Evolutionary conservation across 2,888 invertebrate species (phyloP).

Genomic region (Pyrrhia umbra): DNA sequence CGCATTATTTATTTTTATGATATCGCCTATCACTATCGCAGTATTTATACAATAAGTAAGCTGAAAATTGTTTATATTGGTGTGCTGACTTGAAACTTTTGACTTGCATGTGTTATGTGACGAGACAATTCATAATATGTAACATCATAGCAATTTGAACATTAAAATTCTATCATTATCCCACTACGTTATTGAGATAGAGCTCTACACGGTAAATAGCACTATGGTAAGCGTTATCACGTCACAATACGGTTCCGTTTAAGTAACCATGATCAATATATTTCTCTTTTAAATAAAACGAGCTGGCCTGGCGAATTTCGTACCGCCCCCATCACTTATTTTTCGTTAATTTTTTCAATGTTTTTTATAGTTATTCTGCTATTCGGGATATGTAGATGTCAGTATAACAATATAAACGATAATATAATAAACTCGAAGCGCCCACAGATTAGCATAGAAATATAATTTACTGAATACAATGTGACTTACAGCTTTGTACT

Average conservation of each 20-base stretch:
- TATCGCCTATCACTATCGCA: slow-evolving; percentile 18
- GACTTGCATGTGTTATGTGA: not conserved
- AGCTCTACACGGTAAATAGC: too few species aligned
- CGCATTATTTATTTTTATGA: slow-evolving; percentile 49
- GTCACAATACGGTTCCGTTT: not conserved
- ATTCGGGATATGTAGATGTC: not conserved
- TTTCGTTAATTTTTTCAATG: too few species aligned
- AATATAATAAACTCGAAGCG: slow-evolving; percentile 19
- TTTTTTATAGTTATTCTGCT: too few species aligned
- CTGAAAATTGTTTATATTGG: slow-evolving; percentile 30
- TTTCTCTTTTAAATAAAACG: too few species aligned
- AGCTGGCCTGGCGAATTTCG: too few species aligned
- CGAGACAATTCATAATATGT: too few species aligned
- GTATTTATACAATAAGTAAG: slow-evolving; percentile 35
- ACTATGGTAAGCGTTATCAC: not conserved
- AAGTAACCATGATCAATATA: too few species aligned
- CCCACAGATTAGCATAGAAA: slow-evolving; percentile 48
- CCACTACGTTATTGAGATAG: too few species aligned
- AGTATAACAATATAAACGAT: slow-evolving; percentile 28
- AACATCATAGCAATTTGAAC: too few species aligned
- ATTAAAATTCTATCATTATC: too few species aligned
- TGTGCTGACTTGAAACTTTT: slow-evolving; percentile 9
- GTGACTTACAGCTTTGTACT: slow-evolving; percentile 47
- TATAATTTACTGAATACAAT: slow-evolving; percentile 31
- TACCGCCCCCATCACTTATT: too few species aligned